Percentiles rank a stretch among this genome's conserved stretches.
These are phyloP conservation scores for Anolis carolinensis DNA, from an alignment of 2,113 vertebrate species.

Conservation along the genomic window DNA sequence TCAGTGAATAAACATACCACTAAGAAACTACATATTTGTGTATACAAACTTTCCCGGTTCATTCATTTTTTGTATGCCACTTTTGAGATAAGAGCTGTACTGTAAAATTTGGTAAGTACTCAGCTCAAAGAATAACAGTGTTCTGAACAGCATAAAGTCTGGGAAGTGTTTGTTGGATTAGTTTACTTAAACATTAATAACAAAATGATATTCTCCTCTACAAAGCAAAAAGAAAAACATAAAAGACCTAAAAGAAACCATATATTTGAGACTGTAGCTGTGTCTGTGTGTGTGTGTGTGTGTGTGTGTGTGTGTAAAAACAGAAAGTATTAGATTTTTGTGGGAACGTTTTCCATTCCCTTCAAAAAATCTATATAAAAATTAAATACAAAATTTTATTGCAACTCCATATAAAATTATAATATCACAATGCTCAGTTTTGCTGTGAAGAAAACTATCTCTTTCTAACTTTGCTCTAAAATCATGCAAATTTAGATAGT, in stretches of 20 bases:
- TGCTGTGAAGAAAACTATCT: background rate
- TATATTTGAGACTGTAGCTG: background rate
- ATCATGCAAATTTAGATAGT: background rate
- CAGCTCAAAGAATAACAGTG: background rate
- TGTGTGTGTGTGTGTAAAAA: accelerated
- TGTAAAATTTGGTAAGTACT: background rate
- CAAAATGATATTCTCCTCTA: background rate
- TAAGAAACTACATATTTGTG: background rate
- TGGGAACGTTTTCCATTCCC: background rate
- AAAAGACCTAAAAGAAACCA: background rate
- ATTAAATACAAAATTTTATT: background rate
- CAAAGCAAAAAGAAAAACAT: background rate
- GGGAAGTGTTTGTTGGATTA: background rate
- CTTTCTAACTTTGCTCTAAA: slow-evolving; percentile 6
- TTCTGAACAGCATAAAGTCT: background rate
- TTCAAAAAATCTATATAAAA: background rate
- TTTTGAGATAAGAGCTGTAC: background rate
- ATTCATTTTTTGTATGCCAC: background rate
- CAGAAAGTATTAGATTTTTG: background rate
- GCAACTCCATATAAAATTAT: background rate
- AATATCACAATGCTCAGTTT: slow-evolving; percentile 30
- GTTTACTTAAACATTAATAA: background rate
- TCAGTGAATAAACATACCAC: background rate
- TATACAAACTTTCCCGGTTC: background rate
- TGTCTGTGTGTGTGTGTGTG: too few relatives aligned